phyloP scores from a whole-genome alignment of 2,797 vertebrate species.

The Squalus acanthias region DNA sequence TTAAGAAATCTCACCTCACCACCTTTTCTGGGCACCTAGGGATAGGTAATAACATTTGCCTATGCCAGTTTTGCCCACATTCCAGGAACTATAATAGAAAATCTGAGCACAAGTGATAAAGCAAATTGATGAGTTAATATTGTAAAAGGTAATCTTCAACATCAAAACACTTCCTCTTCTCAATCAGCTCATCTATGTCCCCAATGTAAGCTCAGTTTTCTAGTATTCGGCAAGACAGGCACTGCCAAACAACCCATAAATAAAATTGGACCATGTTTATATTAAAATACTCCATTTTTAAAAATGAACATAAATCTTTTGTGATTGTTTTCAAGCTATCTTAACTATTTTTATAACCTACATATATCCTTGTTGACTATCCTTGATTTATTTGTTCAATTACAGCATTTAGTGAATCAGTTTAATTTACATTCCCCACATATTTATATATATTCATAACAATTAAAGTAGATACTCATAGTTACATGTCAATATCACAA shows the following conservation, averaged over 20 bases:
- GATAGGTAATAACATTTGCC: background rate
- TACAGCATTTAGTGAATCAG: background rate
- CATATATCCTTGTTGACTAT: background rate
- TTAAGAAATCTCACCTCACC: background rate
- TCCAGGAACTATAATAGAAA: background rate
- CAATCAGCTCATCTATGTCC: background rate
- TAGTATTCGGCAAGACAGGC: background rate
- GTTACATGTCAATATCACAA: background rate
- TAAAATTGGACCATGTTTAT: background rate
- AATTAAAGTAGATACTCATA: background rate
- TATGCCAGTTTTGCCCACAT: background rate
- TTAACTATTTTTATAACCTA: background rate
- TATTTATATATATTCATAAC: background rate
- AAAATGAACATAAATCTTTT: background rate
- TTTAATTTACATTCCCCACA: background rate
- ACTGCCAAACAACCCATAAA: background rate
- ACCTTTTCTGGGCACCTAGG: background rate
- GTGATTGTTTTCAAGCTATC: background rate
- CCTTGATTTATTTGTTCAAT: background rate
- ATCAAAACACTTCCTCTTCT: background rate
- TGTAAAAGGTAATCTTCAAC: background rate
- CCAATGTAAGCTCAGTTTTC: background rate
- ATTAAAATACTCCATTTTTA: background rate
- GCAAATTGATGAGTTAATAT: background rate
- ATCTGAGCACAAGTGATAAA: background rate